Conservation (phyloP, 2,797 vertebrate species). For the Glyptemys insculpta region DNA sequence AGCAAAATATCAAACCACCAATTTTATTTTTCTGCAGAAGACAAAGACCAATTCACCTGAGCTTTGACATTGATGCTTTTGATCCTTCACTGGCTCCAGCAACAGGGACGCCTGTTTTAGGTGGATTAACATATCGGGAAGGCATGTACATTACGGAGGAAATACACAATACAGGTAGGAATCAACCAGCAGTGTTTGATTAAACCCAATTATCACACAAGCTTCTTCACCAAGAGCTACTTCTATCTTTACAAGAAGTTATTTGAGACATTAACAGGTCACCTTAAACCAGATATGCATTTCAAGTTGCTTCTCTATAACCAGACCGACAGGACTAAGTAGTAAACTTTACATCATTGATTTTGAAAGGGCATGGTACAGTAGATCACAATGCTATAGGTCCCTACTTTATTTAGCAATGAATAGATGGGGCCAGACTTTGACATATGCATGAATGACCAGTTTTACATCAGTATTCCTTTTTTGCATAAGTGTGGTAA, state of each 20-base stretch:
- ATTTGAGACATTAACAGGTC: not conserved
- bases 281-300: not conserved
- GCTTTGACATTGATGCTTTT: constrained; percentile 98
- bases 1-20: not conserved
- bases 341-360: not conserved
- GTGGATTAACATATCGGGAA: constrained; percentile 98
- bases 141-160: constrained; percentile 97
- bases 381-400: not conserved
- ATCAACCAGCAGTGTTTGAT: not conserved
- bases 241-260: not conserved
- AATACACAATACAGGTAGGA: constrained; percentile 95
- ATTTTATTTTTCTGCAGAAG: constrained; percentile 81
- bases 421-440: not conserved
- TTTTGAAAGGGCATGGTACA: not conserved
- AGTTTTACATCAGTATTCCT: not conserved
- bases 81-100: constrained; percentile 96
- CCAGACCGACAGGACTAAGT: not conserved
- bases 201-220: not conserved
- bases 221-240: not conserved
- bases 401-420: not conserved
- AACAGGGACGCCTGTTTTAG: constrained; percentile 95
- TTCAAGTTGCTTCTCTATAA: not conserved
- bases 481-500: not conserved
- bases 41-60: constrained; percentile 94
- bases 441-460: not conserved